Base-by-base conservation (phyloP, 1,140 invertebrate genomes). In the Drosophila ficusphila region DNA sequence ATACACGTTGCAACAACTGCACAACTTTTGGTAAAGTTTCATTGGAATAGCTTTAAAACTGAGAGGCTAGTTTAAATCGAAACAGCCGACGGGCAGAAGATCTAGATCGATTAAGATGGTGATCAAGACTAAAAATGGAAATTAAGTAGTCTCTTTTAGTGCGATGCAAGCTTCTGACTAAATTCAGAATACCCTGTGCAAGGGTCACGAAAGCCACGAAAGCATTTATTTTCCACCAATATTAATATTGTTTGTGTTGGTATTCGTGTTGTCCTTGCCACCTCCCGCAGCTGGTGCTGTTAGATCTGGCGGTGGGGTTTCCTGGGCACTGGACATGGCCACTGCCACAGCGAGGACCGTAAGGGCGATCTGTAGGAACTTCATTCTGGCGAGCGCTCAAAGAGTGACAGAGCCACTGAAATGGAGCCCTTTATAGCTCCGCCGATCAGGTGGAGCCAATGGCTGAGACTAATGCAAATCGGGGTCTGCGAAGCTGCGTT, bases 401-500 rank as follows among this genome's bases (percentile, higher is more conserved):
- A 14, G 19, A 60, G 31, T 12, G 2, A 0, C 16, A 14, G 4
- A 8, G 8, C 1, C 2, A 3, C 3, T 2, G 8, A 2, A 12
- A 1, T 11, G 2, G 9, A 21, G 18, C 25, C 3, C 29, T 61
- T 60, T 61, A 61, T 60, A 61, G 11, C 47, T 25, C 6, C 11
- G 0, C 0, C 0, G 21, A 16, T n/a, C 0, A 3, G 11, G 18
- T 21, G 18, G 7, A 39, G 36, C 51, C 14, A 54, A 58, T 54
- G n/a, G 48, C 9, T 16, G 9, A 4, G 29, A 57, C 34, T 3
- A 14, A 57, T 56, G n/a, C 16, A 4, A 57, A 60, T 29, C 4
- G 11, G 18, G 34, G 57, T 34, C 23, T 53, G 38, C 29, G 42
- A 73, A 54, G 42, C 41, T 47, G 69, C 58, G 64, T 64, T 65